Evolutionary conservation across 2,797 vertebrate species (phyloP), one percentile per base, ranked within the genome.

Genomic region (Todus mexicanus): DNA sequence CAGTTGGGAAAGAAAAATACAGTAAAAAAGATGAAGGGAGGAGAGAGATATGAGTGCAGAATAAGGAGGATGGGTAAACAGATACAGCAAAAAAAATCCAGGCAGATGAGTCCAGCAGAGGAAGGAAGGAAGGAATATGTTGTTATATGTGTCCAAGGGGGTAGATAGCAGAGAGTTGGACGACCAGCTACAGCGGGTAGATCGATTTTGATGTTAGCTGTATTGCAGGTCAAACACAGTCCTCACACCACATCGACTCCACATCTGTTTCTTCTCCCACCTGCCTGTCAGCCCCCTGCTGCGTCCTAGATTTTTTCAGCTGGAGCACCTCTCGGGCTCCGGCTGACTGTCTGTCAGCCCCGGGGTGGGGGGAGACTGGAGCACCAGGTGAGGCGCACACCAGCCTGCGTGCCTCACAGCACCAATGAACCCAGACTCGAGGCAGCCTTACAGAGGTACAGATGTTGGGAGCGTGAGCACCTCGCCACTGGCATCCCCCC

Each of bases 141-240:
- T 86, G 89, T 50, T 84, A 57, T 79, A 65, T 60, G 31, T 71
- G 54, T 79, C 79, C 10, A 1, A 76, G 83, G 53, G 21, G 70
- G 54, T 31, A 92, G 76, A 48, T 59, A 87, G 71, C 1, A 12
- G 84, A 90, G 69, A 64, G 80, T 51, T 79, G 76, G 87, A 94
- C 66, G 92, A 72, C 81, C 87, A 88, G 93, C 73, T 95, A 53
- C 71, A 53, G 76, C 26, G 22, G 45, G 79, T 92, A 87, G 94
- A 94, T 92, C 91, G 94, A 94, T 95, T 97, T 95, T 95, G 78
- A 71, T 96, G 91, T 95, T 95, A 92, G 87, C 94, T 96, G 17
- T 94, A 92, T 92, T 92, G 87, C 92, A 94, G 95, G 95, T 97
- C 95, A 95, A 84, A 94, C 53, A 50, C 63, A 89, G 48, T 54